Percentiles rank a stretch among this genome's conserved stretches.
These are phyloP conservation scores for Astreopora myriophthalma DNA, from an alignment of 64 coral and sea anemone genomes.

Conservation along the genomic window DNA sequence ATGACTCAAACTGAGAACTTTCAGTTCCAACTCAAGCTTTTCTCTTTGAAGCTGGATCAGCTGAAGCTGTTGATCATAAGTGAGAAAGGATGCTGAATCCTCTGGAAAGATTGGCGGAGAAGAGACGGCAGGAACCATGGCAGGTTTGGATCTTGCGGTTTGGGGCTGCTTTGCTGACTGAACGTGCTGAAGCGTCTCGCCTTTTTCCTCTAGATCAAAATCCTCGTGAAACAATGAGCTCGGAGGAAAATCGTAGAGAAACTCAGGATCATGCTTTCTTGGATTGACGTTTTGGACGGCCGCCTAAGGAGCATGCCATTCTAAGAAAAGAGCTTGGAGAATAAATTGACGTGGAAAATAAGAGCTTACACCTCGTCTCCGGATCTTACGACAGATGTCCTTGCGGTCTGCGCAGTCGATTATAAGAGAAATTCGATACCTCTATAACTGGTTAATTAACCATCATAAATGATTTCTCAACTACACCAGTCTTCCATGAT, in stretches of 20 bases:
- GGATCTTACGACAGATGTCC: not conserved
- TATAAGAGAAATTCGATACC: not conserved
- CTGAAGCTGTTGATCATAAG: not conserved
- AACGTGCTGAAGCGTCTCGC: too few species aligned
- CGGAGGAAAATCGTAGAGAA: not conserved
- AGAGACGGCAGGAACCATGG: not conserved
- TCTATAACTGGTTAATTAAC: not conserved
- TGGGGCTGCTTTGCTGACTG: not conserved
- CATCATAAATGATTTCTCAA: not conserved
- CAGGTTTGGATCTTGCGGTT: not conserved
- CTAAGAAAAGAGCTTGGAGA: not conserved
- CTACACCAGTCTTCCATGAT: too few species aligned
- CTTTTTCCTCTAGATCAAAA: not conserved
- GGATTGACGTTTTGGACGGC: not conserved
- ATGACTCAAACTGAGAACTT: not conserved
- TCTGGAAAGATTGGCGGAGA: not conserved
- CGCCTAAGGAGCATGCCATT: not conserved
- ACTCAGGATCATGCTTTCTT: constrained; percentile 5
- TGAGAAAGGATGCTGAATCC: not conserved
- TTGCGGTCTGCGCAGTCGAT: not conserved
- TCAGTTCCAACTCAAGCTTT: not conserved
- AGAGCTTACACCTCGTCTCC: not conserved
- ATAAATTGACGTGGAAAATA: not conserved
- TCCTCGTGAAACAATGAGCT: not conserved
- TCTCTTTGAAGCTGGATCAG: not conserved